These are phyloP conservation scores for Monomorium pharaonis DNA, from an alignment of 1,140 invertebrate genomes.

Conservation along the genomic window DNA sequence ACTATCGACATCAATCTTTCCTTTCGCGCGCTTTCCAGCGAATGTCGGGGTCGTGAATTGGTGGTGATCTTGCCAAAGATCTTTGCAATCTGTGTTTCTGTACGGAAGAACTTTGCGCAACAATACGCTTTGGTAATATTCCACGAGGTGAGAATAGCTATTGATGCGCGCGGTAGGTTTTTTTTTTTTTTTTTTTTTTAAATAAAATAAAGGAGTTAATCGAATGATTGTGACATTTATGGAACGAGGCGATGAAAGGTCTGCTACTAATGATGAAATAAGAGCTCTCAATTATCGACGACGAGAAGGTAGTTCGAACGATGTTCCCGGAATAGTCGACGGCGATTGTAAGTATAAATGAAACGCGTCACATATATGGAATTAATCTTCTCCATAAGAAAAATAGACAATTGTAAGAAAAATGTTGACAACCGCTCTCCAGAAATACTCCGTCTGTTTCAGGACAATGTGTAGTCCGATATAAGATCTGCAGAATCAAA, in stretches of 20 bases:
- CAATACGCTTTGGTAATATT: neutral
- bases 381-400: constrained; percentile 24
- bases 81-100: neutral
- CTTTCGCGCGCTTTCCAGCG: constrained; percentile 45
- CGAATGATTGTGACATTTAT: constrained; percentile 4
- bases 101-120: neutral
- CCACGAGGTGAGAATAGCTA: neutral
- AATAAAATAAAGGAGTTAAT: neutral
- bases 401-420: constrained; percentile 26
- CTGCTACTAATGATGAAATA: constrained; percentile 22
- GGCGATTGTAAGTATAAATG: constrained; percentile 33
- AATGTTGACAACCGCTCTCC: neutral
- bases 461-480: neutral
- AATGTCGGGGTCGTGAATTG: constrained; percentile 58
- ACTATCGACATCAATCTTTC: constrained; percentile 64
- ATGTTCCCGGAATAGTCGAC: constrained; percentile 11
- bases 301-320: neutral
- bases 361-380: neutral
- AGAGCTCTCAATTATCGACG: constrained; percentile 2
- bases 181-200: no score
- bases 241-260: neutral
- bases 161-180: neutral
- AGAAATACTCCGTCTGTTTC: constrained; percentile 16
- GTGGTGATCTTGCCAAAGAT: constrained; percentile 30
- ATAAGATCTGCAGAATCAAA: constrained; percentile 1